These are phyloP conservation scores for Fundulus diaphanus DNA, from an alignment of 2,797 vertebrate genomes.

Conservation along the genomic window DNA sequence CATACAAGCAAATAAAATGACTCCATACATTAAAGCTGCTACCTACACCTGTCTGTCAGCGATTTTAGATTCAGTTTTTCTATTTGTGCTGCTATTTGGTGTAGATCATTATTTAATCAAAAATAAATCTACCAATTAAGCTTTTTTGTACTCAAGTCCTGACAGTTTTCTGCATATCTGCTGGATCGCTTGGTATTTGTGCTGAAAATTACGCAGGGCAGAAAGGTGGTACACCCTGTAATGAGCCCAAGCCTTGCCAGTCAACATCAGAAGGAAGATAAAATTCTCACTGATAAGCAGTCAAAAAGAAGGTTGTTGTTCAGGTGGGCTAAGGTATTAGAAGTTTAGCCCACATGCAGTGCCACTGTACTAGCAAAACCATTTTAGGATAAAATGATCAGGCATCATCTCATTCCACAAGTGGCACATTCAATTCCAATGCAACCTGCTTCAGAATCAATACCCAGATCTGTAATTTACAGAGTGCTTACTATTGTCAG, in stretches of 20 bases:
- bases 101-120: constrained; percentile 4
- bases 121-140: background rate
- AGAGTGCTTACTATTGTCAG: too few relatives aligned
- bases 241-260: constrained; percentile 1
- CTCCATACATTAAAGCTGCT: background rate
- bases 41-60: background rate
- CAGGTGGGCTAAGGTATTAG: background rate
- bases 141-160: background rate
- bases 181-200: background rate
- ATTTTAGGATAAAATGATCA: background rate
- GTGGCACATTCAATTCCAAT: too few relatives aligned
- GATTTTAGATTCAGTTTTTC: background rate
- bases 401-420: background rate
- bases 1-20: background rate
- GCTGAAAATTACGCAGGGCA: background rate
- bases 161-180: background rate
- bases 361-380: background rate
- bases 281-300: background rate
- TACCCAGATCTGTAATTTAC: too few relatives aligned
- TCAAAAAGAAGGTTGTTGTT: background rate
- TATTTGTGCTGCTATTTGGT: background rate
- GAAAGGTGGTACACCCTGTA: background rate
- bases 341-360: too few relatives aligned
- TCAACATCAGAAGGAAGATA: background rate
- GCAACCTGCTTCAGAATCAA: too few relatives aligned